Conservation (phyloP, 2,113 vertebrate genomes). For the Heterocephalus glaber region DNA sequence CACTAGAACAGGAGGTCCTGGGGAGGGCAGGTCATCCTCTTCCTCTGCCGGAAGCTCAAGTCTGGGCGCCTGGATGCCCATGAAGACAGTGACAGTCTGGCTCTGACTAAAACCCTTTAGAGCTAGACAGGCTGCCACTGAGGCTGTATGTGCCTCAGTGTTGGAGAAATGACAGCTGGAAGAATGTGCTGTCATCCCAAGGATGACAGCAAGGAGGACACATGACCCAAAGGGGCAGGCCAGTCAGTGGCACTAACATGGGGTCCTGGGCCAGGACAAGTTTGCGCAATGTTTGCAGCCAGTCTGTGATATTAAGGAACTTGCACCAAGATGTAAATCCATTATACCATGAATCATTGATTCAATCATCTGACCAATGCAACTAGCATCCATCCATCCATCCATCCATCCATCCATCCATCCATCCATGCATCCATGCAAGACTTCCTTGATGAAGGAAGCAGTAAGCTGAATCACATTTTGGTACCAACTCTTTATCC, state of each 20-base stretch:
- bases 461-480: neutral
- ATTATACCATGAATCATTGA: neutral
- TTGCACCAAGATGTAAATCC: neutral
- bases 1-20: neutral
- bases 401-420: neutral
- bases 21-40: neutral
- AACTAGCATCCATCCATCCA: neutral
- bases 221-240: neutral
- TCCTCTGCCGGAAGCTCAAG: neutral
- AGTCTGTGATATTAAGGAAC: neutral
- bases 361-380: neutral
- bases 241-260: neutral
- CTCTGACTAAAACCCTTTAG: neutral
- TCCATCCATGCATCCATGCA: neutral
- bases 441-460: neutral
- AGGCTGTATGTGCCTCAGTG: neutral
- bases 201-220: neutral
- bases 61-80: neutral
- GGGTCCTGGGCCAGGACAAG: neutral
- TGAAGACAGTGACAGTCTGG: neutral
- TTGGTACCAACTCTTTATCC: neutral
- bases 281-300: neutral
- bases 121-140: neutral
- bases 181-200: neutral
- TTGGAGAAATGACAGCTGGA: neutral